These are phyloP conservation scores for Danaus chrysippus DNA, from an alignment of 2,888 invertebrate species.

Conservation along the genomic window DNA sequence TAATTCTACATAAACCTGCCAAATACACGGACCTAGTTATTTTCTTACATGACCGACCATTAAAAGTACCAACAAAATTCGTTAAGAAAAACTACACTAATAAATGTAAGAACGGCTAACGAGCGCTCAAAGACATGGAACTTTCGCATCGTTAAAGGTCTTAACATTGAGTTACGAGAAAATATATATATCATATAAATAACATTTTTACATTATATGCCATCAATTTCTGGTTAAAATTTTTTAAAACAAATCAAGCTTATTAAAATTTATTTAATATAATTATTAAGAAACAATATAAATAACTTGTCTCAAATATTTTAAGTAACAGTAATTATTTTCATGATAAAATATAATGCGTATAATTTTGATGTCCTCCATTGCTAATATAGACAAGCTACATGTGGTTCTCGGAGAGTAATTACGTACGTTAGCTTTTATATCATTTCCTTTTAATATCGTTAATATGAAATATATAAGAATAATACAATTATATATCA, in stretches of 20 bases:
- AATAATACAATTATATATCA: not conserved
- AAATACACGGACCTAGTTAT: not conserved
- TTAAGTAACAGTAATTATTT: conserved; percentile 10
- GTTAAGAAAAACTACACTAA: conserved; percentile 53
- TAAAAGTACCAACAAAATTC: conserved; percentile 42
- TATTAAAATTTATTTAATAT: not conserved
- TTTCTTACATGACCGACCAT: conserved; percentile 20
- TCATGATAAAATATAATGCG: conserved; percentile 3
- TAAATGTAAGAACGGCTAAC: conserved; percentile 49
- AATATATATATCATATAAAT: conserved; percentile 43
- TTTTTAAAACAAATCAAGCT: not conserved
- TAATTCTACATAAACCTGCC: conserved; percentile 4
- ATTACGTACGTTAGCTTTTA: conserved; percentile 49
- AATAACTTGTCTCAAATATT: not conserved
- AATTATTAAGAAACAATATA: not conserved
- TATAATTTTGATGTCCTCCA: conserved; percentile 33
- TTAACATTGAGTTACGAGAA: conserved; percentile 55
- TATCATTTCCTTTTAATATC: conserved; percentile 9
- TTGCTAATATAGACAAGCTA: conserved; percentile 49
- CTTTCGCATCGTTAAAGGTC: conserved; percentile 64
- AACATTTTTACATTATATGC: not conserved
- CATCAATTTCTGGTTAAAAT: not conserved
- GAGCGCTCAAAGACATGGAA: conserved; percentile 46
- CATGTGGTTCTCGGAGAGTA: conserved; percentile 55
- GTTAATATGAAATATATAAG: not conserved